Conservation (phyloP, 2,888 invertebrate genomes). For the Anarsia innoxiella region DNA sequence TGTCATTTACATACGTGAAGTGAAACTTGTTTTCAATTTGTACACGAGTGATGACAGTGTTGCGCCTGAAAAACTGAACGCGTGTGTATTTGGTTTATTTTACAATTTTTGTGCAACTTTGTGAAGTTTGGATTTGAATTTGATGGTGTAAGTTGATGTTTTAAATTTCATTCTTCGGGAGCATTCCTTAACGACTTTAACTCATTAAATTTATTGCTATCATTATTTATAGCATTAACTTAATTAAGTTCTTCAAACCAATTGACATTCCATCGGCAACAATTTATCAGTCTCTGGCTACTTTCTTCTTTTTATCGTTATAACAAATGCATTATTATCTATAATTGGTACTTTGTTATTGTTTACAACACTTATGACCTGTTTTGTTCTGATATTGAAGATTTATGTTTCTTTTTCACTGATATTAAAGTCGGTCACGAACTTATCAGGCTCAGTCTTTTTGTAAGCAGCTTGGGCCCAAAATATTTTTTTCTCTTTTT, state of each 20-base stretch:
- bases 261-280: constrained; percentile 2
- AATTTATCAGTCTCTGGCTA: no score
- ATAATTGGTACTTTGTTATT: constrained; percentile 19
- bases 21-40: constrained; percentile 55
- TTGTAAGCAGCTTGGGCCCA: neutral
- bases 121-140: constrained; percentile 41
- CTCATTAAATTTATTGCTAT: constrained; percentile 3
- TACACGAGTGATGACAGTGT: constrained; percentile 44
- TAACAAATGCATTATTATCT: constrained; percentile 13
- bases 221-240: neutral
- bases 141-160: constrained; percentile 29
- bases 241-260: constrained; percentile 1
- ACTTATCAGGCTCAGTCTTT: constrained; percentile 27
- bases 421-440: constrained; percentile 51
- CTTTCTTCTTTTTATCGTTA: constrained; percentile 10
- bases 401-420: constrained; percentile 46
- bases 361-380: constrained; percentile 16
- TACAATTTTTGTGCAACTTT: constrained; percentile 31
- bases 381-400: constrained; percentile 39
- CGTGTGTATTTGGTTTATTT: constrained; percentile 37
- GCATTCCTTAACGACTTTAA: neutral
- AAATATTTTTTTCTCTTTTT: constrained; percentile 22
- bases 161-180: neutral
- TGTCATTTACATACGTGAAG: constrained; percentile 62
- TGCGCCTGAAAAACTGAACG: constrained; percentile 27